Evolutionary conservation across 2,888 invertebrate species (phyloP).

Genomic region (Yponomeuta malinellus): DNA sequence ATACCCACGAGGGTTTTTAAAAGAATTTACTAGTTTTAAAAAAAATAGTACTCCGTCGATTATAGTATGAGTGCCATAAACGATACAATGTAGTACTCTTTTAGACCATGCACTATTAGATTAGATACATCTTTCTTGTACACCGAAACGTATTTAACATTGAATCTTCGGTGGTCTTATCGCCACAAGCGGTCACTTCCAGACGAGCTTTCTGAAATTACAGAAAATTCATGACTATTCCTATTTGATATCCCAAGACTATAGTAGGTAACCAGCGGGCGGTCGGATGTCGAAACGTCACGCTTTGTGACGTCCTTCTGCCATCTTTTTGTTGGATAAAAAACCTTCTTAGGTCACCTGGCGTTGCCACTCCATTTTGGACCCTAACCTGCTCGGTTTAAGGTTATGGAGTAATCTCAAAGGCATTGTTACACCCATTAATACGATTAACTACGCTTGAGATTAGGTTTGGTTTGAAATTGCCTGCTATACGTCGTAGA

Average conservation of each 20-base stretch:
- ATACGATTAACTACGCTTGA: constrained; percentile 54
- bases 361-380: constrained; percentile 21
- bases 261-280: background rate
- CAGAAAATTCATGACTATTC: background rate
- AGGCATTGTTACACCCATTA: constrained; percentile 46
- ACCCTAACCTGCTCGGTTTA: background rate
- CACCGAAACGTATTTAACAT: background rate
- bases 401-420: background rate
- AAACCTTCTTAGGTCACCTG: constrained; percentile 18
- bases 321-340: constrained; percentile 39
- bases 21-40: too few relatives aligned
- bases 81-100: too few relatives aligned
- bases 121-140: too few relatives aligned
- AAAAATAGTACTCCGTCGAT: too few relatives aligned
- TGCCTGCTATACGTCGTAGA: constrained; percentile 21
- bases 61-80: too few relatives aligned
- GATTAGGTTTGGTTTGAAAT: background rate
- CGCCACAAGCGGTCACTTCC: background rate
- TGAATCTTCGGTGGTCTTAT: background rate
- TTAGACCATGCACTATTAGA: too few relatives aligned
- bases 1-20: too few relatives aligned
- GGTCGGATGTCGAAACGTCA: constrained; percentile 40
- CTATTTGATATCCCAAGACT: background rate
- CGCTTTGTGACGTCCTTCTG: constrained; percentile 52
- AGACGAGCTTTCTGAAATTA: background rate